These are phyloP conservation scores for Sarcophaga carnaria DNA, from an alignment of 2,888 invertebrate genomes.

Conservation along the genomic window DNA sequence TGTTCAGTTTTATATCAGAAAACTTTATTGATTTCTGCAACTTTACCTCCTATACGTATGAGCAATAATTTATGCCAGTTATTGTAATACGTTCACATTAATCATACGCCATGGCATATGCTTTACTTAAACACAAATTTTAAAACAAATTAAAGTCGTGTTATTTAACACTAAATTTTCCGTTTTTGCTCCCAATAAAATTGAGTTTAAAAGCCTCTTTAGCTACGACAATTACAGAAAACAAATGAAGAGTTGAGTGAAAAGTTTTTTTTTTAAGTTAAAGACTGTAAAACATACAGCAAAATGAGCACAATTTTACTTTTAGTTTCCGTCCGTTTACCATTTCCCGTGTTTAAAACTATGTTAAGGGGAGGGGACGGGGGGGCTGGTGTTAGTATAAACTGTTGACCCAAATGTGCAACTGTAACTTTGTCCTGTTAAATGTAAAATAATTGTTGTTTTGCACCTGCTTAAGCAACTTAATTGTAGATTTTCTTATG, in stretches of 20 bases:
- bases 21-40: too few relatives aligned
- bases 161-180: too few relatives aligned
- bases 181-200: too few relatives aligned
- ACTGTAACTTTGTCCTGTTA: conserved; percentile 25
- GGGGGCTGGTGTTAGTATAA: too few relatives aligned
- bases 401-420: conserved; percentile 16
- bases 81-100: background rate
- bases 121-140: background rate
- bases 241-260: too few relatives aligned
- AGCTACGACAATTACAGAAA: too few relatives aligned
- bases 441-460: conserved; percentile 1
- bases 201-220: too few relatives aligned
- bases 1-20: too few relatives aligned
- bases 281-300: too few relatives aligned
- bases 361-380: background rate
- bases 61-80: background rate
- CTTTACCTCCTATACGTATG: background rate
- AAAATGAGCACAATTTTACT: background rate
- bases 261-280: too few relatives aligned
- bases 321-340: background rate
- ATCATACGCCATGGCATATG: background rate
- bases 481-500: conserved; percentile 2
- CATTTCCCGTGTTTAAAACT: conserved; percentile 5
- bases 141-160: too few relatives aligned
- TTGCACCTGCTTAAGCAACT: conserved; percentile 8